Conservation (phyloP, 2,113 vertebrate genomes). For the Piprites chloris region DNA sequence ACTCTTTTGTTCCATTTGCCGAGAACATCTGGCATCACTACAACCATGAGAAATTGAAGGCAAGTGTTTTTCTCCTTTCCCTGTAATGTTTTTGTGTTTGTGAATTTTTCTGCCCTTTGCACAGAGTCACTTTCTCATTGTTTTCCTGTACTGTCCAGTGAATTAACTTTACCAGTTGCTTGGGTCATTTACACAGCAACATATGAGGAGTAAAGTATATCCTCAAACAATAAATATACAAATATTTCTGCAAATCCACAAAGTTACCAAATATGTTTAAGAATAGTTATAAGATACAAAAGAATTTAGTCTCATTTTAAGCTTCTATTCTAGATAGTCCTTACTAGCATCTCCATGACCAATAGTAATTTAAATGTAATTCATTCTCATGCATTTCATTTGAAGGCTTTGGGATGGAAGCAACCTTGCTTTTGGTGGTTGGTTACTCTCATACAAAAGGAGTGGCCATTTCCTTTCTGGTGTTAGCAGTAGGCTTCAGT, state of each 20-base stretch:
- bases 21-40: neutral
- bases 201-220: neutral
- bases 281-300: neutral
- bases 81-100: neutral
- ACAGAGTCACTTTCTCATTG: neutral
- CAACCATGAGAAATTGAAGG: neutral
- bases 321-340: neutral
- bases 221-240: neutral
- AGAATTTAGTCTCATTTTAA: neutral
- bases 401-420: constrained; percentile 97
- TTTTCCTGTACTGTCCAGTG: neutral
- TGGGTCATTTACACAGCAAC: neutral
- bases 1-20: neutral
- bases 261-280: neutral
- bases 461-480: constrained; percentile 92
- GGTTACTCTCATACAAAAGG: constrained; percentile 94
- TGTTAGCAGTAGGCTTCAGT: constrained; percentile 96
- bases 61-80: neutral
- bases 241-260: neutral
- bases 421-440: constrained; percentile 92
- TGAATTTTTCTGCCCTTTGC: neutral
- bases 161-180: neutral
- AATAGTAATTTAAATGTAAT: neutral
- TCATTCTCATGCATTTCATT: neutral
- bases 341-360: neutral